These are phyloP conservation scores for Hyposoter dolosus DNA, from an alignment of 2,888 invertebrate species.

Conservation along the genomic window DNA sequence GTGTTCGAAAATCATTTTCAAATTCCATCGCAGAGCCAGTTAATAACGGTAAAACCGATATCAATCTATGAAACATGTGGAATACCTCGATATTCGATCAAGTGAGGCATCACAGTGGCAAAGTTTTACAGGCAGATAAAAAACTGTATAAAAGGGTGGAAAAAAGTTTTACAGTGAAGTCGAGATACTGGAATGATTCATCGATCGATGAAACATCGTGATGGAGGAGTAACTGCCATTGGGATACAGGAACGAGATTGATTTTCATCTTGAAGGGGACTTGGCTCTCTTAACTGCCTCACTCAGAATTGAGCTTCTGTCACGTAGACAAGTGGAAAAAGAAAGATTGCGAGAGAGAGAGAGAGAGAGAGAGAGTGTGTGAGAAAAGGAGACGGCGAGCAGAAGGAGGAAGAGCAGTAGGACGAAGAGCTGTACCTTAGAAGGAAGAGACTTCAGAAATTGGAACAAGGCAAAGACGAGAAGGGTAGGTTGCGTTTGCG, in stretches of 20 bases:
- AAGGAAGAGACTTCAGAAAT: constrained; percentile 58
- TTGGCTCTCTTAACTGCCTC: constrained; percentile 51
- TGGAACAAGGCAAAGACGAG: constrained; percentile 66
- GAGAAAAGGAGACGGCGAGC: background rate
- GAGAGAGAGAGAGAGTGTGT: background rate
- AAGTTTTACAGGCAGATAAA: background rate
- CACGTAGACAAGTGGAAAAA: constrained; percentile 7
- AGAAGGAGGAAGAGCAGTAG: background rate
- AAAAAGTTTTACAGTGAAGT: background rate
- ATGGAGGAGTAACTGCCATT: constrained; percentile 70
- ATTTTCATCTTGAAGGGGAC: constrained; percentile 73
- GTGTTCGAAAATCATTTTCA: too few species aligned
- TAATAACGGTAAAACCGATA: background rate
- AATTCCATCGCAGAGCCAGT: background rate
- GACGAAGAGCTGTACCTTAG: constrained; percentile 26
- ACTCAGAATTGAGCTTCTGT: constrained; percentile 24
- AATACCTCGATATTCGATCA: background rate
- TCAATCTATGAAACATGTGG: background rate
- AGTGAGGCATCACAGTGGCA: background rate
- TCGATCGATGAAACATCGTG: constrained; percentile 64
- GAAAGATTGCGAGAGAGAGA: constrained; percentile 8
- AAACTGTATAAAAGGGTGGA: background rate
- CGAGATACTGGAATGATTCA: constrained; percentile 34
- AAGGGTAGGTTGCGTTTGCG: constrained; percentile 41
- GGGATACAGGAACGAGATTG: constrained; percentile 71